Evolutionary conservation across 2,888 invertebrate species (phyloP).

Genomic region (Acronicta psi): DNA sequence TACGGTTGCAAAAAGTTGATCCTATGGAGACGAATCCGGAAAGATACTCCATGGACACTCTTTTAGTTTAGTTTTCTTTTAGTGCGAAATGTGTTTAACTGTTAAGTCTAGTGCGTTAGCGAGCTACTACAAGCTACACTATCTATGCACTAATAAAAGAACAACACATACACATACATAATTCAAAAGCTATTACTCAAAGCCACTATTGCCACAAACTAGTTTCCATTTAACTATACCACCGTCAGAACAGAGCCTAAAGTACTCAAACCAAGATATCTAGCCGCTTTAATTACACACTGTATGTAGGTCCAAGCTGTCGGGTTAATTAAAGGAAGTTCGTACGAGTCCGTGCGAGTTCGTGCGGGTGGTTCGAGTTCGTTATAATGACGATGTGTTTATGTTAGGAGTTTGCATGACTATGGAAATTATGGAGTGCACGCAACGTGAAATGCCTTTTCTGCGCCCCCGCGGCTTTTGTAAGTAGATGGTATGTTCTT

Average conservation of each 20-base stretch:
- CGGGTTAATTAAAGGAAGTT: constrained; percentile 64
- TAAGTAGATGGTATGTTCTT: not conserved
- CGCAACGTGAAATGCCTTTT: constrained; percentile 57
- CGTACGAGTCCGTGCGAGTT: constrained; percentile 47
- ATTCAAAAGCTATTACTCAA: constrained; percentile 36
- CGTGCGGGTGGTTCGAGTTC: constrained; percentile 40
- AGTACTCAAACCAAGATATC: constrained; percentile 44
- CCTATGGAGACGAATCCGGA: too few species aligned
- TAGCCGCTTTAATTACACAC: constrained; percentile 51
- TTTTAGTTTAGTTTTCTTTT: too few species aligned
- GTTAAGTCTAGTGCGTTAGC: too few species aligned
- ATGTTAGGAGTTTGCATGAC: constrained; percentile 58
- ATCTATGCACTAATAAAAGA: not conserved
- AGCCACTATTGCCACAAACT: constrained; percentile 24
- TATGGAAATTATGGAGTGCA: constrained; percentile 63
- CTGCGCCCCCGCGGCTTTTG: constrained; percentile 12
- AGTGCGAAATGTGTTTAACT: too few species aligned
- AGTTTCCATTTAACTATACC: constrained; percentile 41
- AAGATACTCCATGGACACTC: too few species aligned
- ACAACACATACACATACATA: constrained; percentile 29
- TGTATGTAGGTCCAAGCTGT: constrained; percentile 48
- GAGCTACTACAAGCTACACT: too few species aligned
- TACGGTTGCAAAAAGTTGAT: too few species aligned
- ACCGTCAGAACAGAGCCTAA: constrained; percentile 24
- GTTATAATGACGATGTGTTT: constrained; percentile 55